Percentiles rank a stretch among this genome's conserved stretches.
These are phyloP conservation scores for Actinemys pallida DNA, from an alignment of 2,113 vertebrate species.

Conservation along the genomic window DNA sequence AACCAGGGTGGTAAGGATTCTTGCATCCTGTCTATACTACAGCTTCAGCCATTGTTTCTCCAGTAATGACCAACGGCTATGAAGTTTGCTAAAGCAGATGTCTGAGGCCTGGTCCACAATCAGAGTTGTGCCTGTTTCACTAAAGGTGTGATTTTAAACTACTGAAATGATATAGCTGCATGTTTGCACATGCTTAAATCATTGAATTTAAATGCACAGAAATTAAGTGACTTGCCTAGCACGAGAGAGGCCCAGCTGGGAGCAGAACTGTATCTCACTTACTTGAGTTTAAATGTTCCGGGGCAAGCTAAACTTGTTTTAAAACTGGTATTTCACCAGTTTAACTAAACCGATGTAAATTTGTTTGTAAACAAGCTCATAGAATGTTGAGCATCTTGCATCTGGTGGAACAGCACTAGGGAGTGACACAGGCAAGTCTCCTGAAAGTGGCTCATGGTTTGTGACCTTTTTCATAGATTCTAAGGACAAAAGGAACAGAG, in stretches of 20 bases:
- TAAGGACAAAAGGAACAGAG: background rate
- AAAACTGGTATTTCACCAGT: background rate
- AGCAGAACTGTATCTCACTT: background rate
- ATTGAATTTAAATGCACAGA: background rate
- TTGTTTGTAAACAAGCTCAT: background rate
- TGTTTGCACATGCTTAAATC: rapidly evolving
- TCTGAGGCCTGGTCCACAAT: background rate
- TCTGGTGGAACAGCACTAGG: background rate
- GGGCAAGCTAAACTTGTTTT: rapidly evolving
- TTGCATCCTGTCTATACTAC: background rate
- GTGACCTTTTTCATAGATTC: background rate
- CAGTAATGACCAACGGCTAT: background rate
- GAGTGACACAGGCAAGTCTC: background rate
- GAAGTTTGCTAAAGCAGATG: background rate
- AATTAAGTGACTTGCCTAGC: background rate
- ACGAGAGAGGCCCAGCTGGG: background rate
- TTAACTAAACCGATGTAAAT: background rate
- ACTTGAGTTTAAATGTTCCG: background rate
- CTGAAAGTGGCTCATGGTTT: background rate
- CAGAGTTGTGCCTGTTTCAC: background rate
- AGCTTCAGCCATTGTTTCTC: background rate
- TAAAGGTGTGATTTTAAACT: background rate
- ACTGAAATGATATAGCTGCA: background rate
- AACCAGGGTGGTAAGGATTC: background rate
- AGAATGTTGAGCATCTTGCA: background rate